These are phyloP conservation scores for Drosophila acutilabella DNA, from an alignment of 2,888 invertebrate species.

Conservation along the genomic window DNA sequence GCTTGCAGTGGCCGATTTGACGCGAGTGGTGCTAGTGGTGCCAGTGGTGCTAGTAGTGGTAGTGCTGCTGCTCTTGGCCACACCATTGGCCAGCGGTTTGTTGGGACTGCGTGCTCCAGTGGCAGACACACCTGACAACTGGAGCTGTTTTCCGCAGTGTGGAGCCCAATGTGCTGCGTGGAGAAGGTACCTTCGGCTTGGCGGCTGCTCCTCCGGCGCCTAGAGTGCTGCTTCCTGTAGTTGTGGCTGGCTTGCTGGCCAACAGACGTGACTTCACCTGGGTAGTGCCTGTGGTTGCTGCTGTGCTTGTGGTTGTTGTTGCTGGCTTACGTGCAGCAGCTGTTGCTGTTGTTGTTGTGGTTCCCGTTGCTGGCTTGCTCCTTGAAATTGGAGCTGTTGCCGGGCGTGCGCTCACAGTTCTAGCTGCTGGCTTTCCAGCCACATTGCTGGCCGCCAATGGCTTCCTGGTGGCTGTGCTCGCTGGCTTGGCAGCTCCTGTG, in stretches of 20 bases:
- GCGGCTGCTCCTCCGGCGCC: slow-evolving; percentile 41
- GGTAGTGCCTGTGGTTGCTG: slow-evolving; percentile 34
- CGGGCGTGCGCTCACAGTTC: slow-evolving; percentile 53
- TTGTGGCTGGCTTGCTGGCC: slow-evolving; percentile 53
- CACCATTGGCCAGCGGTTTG: slow-evolving; percentile 63
- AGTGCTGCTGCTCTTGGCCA: slow-evolving; percentile 35
- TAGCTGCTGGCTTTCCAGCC: slow-evolving; percentile 52
- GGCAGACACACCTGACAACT: slow-evolving; percentile 31
- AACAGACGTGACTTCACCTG: slow-evolving; percentile 60
- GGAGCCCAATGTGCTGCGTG: slow-evolving; percentile 78
- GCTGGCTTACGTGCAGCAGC: slow-evolving; percentile 42
- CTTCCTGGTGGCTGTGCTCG: slow-evolving; percentile 53
- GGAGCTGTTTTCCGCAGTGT: slow-evolving; percentile 77
- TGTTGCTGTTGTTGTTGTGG: not conserved
- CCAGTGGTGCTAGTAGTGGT: slow-evolving; percentile 39
- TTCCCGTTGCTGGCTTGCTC: slow-evolving; percentile 21
- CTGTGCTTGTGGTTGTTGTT: slow-evolving; percentile 6
- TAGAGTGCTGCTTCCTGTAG: slow-evolving; percentile 15
- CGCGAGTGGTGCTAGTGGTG: slow-evolving; percentile 44
- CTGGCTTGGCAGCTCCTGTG: slow-evolving; percentile 37
- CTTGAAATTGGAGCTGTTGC: slow-evolving; percentile 60
- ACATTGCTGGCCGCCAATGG: slow-evolving; percentile 52
- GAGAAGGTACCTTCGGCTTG: slow-evolving; percentile 79
- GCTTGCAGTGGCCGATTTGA: slow-evolving; percentile 51
- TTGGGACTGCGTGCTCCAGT: slow-evolving; percentile 67